Base-by-base conservation (phyloP, 1,140 invertebrate genomes). In the Drosophila orosa region DNA sequence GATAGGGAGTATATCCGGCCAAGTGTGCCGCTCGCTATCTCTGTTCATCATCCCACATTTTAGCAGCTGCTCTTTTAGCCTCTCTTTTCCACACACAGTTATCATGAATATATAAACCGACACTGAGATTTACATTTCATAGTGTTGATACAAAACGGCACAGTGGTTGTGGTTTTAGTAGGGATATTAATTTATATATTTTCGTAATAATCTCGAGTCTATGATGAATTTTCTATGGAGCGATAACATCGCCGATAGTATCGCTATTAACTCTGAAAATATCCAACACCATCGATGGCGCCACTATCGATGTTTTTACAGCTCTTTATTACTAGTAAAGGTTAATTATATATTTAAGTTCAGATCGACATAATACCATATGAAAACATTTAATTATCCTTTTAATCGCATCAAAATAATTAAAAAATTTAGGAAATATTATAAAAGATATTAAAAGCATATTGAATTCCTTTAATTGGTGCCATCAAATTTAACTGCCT, bases 111-210 rank as follows among this genome's bases (percentile, higher is more conserved):
- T 79, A 60, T 62, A 40, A 68, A 55, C 61, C 58, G 31, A 33
- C 72, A 69, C 61, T 42, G 31, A 42, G 67, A 86, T 85, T 85
- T 86, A 68, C 74, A 85, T 78, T 85, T 80, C 65, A 86, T 71
- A 82, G 85, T 81, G 48, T 59, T 24, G 52, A 6, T 56, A 39
- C 50, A 61, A 58, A 61, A 58, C 63, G 8, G 68, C 54, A 85
- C 78, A 72, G 74, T 86, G 78, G 45, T 33, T 45, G 7, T 13
- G 10, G 7, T 27, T 48, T 27, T 0, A 8, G 4, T 4, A 24
- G 25, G 25, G 17, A 50, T 25, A 13, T 5, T 2, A 42, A 42
- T 24, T 6, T 15, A 3, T 24, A 33, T 13, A 5, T 9, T 9
- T 17, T 17, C 3, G 13, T 1, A 0, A 0, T 9, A 6, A 47